Base-by-base conservation (phyloP, 2,888 invertebrate species). In the Thyatira batis region DNA sequence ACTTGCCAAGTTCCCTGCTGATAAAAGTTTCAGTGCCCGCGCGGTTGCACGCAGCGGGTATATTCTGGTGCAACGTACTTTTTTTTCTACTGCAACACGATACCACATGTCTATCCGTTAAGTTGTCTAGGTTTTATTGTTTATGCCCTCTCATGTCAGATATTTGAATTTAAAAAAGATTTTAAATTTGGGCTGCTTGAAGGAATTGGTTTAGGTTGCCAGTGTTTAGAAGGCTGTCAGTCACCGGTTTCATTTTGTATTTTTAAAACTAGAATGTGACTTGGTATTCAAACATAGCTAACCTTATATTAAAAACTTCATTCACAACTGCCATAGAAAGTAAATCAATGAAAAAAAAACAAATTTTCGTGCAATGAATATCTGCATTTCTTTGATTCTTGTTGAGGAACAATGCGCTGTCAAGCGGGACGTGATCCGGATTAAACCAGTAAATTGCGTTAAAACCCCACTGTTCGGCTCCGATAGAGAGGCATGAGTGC, bases 391-490 rank as follows among this genome's bases (percentile, higher is more conserved):
- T 60, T 57, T 56, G 55, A 51, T 49, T 51, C 45, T 39, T 25
- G 51, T 53, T 43, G 51, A 45, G 43, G 67, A 73, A 78, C 73
- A 75, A 71, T 69, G 73, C 65, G 54, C 52, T 17, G 48, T 39
- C 53, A 44, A 53, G 53, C 53, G 45, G 53, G 56, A 53, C 60
- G 64, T 65, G 71, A 71, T 71, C 79, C 69, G 71, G 78, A 70
- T 80, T 71, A 76, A 73, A 61, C 71, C 69, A 66, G 73, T 76
- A 78, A 78, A 80, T 79, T 78, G 78, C 69, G 72, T 76, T 80
- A 76, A 78, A 64, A 57, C 65, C 52, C 51, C 61, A 60, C 73
- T 80, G 81, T 72, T 70, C 69, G 58, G 64, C 67, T 65, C 65
- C 71, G 79, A 81, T 81, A 81, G 76, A 67, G 62, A 67, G 63